Percentiles rank a stretch among this genome's conserved stretches.
phyloP scores from a whole-genome alignment of 2,888 invertebrate genomes.

The Alviniconcha strummeri region DNA sequence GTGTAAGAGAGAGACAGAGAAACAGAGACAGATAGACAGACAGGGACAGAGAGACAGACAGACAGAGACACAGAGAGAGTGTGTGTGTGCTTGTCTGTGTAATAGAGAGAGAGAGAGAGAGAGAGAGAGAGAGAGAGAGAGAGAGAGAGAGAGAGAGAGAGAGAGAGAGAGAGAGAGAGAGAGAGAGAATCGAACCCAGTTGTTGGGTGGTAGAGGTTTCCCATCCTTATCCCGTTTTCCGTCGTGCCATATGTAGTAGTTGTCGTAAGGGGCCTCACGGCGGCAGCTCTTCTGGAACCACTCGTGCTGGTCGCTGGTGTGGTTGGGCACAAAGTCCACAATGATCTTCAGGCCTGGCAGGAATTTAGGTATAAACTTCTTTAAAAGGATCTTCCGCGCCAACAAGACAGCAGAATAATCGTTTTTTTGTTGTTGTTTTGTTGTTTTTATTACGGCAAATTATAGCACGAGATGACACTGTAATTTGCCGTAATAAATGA shows the following conservation, averaged over 20 bases:
- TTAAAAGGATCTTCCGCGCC: too few relatives aligned
- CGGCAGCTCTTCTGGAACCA: slow-evolving; percentile 83
- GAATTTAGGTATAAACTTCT: too few relatives aligned
- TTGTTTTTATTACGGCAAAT: too few relatives aligned
- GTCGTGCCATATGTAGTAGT: slow-evolving; percentile 88
- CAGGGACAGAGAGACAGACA: too few relatives aligned
- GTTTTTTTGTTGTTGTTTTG: too few relatives aligned
- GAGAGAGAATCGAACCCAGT: slow-evolving; percentile 58
- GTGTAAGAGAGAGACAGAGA: too few relatives aligned
- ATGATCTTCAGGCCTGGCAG: slow-evolving; percentile 82
- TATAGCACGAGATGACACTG: too few relatives aligned
- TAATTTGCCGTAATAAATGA: too few relatives aligned
- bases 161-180: neutral
- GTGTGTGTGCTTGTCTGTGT: neutral
- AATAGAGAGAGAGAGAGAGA: neutral
- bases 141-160: neutral
- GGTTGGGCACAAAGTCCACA: slow-evolving; percentile 83
- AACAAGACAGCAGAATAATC: too few relatives aligned
- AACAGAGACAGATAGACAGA: too few relatives aligned
- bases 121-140: neutral
- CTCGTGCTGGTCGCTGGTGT: slow-evolving; percentile 77
- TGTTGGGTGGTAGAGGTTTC: slow-evolving; percentile 60
- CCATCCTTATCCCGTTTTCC: slow-evolving; percentile 58
- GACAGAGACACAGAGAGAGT: neutral
- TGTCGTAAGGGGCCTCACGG: slow-evolving; percentile 77